Evolutionary conservation across 1,140 invertebrate species (phyloP).

Genomic region (Trypoxylus dichotomus): DNA sequence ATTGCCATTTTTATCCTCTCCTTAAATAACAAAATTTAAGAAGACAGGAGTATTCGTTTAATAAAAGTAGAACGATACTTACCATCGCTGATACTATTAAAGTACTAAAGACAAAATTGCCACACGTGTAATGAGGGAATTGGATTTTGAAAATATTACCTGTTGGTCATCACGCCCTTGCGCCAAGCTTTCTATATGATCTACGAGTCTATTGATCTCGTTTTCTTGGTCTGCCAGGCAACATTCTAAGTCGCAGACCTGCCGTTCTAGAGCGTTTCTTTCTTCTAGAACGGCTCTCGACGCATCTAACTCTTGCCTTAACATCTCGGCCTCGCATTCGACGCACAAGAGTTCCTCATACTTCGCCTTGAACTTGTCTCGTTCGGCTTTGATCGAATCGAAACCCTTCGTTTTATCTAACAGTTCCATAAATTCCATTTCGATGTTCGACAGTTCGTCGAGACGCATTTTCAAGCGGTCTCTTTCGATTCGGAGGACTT

Average conservation of each 20-base stretch:
- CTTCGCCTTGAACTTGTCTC: slow-evolving; percentile 46
- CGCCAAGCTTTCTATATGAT: slow-evolving; percentile 47
- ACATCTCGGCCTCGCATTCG: slow-evolving; percentile 42
- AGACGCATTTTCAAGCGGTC: slow-evolving; percentile 44
- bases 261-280: slow-evolving; percentile 39
- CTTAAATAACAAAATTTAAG: slow-evolving; percentile 38
- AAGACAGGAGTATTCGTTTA: background rate
- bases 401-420: slow-evolving; percentile 42
- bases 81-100: background rate
- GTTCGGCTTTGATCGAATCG: slow-evolving; percentile 45
- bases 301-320: slow-evolving; percentile 42
- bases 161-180: slow-evolving; percentile 46
- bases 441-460: slow-evolving; percentile 44
- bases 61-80: slow-evolving; percentile 1
- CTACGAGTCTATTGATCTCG: slow-evolving; percentile 48
- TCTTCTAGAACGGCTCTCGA: slow-evolving; percentile 41
- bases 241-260: slow-evolving; percentile 43
- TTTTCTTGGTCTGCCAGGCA: slow-evolving; percentile 50
- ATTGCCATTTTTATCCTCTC: slow-evolving; percentile 45
- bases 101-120: slow-evolving; percentile 36
- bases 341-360: slow-evolving; percentile 43
- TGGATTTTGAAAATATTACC: slow-evolving; percentile 37
- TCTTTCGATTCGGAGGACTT: slow-evolving; percentile 44
- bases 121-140: slow-evolving; percentile 34
- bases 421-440: slow-evolving; percentile 46